Conservation (phyloP, 2,888 invertebrate species). For the Drosophila imparisetae region DNA sequence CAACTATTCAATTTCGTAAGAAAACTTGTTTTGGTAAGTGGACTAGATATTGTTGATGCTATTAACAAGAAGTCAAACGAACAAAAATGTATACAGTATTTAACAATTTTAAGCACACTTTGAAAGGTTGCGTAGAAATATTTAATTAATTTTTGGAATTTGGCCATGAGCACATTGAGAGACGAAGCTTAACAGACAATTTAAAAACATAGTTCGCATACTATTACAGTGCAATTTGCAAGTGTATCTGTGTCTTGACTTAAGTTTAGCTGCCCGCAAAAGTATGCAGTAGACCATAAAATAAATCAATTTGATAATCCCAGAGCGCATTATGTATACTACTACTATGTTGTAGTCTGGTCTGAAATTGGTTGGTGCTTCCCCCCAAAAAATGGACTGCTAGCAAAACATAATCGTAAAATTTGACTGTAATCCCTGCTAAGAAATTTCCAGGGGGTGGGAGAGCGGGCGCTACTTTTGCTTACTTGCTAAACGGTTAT, state of each 20-base stretch:
- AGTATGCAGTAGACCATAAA: conserved; percentile 34
- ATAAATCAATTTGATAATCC: conserved; percentile 65
- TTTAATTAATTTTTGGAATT: background rate
- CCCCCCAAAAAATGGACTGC: conserved; percentile 36
- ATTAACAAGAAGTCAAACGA: background rate
- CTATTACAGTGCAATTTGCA: conserved; percentile 3
- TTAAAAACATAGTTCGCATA: background rate
- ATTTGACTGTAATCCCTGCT: conserved; percentile 52
- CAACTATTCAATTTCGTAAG: background rate
- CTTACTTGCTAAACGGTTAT: conserved; percentile 74
- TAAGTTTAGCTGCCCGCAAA: conserved; percentile 14
- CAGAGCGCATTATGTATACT: conserved; percentile 28
- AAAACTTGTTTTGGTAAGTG: background rate
- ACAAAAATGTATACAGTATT: background rate
- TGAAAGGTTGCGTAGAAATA: background rate
- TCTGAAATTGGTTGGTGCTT: background rate
- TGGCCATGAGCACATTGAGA: background rate
- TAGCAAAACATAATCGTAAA: conserved; percentile 60
- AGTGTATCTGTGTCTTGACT: background rate
- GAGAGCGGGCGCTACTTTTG: conserved; percentile 37
- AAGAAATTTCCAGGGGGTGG: conserved; percentile 31
- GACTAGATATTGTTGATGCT: background rate
- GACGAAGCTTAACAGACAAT: background rate
- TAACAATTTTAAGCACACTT: background rate
- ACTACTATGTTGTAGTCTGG: background rate